Conservation (phyloP, 2,888 invertebrate species). For the Drosophila rellima region DNA sequence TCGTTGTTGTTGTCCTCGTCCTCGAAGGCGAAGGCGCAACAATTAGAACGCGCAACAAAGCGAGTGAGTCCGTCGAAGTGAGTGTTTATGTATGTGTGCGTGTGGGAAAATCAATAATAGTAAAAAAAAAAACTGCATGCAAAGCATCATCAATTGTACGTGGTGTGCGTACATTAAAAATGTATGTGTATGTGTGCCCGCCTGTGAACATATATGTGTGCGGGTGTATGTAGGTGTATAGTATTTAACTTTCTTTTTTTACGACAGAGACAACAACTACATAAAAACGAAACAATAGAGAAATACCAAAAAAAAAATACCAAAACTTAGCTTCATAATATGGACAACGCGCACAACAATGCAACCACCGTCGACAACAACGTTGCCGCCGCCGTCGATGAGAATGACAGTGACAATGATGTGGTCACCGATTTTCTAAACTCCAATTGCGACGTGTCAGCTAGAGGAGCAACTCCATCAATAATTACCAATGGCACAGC, state of each 20-base stretch:
- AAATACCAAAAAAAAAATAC: conserved; percentile 56
- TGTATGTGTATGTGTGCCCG: conserved; percentile 20
- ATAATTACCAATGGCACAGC: conserved; percentile 46
- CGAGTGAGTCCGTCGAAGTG: conserved; percentile 42
- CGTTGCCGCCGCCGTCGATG: conserved; percentile 62
- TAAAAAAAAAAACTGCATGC: conserved; percentile 47
- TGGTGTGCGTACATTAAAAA: conserved; percentile 28
- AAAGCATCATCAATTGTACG: conserved; percentile 29
- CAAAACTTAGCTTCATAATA: conserved; percentile 48
- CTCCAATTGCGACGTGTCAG: conserved; percentile 74
- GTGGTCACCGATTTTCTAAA: conserved; percentile 85
- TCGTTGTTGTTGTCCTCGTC: conserved; percentile 43
- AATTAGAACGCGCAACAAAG: conserved; percentile 73
- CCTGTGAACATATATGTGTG: conserved; percentile 27
- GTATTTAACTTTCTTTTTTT: conserved; percentile 81
- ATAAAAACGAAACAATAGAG: conserved; percentile 20
- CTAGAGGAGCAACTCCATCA: background rate
- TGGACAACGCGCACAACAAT: conserved; percentile 76
- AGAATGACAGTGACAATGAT: conserved; percentile 86
- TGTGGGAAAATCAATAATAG: conserved; percentile 73
- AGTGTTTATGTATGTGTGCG: conserved; percentile 23
- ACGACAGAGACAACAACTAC: conserved; percentile 37
- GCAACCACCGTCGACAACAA: conserved; percentile 30
- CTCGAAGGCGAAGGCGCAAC: conserved; percentile 70
- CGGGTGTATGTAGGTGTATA: conserved; percentile 40